Conservation (phyloP, 2,888 invertebrate genomes). For the Molorchus minor region DNA sequence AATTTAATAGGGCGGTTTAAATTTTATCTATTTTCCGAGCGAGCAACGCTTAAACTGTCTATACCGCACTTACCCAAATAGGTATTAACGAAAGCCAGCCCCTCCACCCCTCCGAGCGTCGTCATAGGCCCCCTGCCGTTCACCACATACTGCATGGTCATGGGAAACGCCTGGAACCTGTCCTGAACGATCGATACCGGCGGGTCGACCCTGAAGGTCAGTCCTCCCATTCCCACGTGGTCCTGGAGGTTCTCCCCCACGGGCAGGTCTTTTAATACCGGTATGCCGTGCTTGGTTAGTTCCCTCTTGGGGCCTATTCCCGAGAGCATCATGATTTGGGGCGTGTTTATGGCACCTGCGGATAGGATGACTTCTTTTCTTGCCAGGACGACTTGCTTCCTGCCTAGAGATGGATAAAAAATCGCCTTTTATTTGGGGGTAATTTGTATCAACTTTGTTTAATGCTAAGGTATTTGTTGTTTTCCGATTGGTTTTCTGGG, state of each 20-base stretch:
- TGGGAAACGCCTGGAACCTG: slow-evolving; percentile 69
- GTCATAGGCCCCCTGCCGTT: slow-evolving; percentile 87
- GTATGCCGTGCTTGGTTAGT: slow-evolving; percentile 74
- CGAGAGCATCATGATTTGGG: slow-evolving; percentile 91
- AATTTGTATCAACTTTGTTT: no score
- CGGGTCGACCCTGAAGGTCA: slow-evolving; percentile 80
- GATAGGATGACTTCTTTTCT: slow-evolving; percentile 86
- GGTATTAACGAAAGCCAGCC: slow-evolving; percentile 86
- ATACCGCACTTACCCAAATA: slow-evolving; percentile 67
- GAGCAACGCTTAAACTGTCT: no score
- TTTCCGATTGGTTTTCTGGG: no score
- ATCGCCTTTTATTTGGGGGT: neutral
- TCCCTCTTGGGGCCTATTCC: slow-evolving; percentile 74
- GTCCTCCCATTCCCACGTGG: slow-evolving; percentile 86
- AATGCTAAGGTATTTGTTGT: no score
- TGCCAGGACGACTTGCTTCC: slow-evolving; percentile 75
- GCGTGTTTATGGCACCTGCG: slow-evolving; percentile 91
- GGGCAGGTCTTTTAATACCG: slow-evolving; percentile 76
- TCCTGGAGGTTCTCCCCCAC: slow-evolving; percentile 88
- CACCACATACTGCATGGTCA: slow-evolving; percentile 80
- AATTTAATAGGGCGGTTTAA: no score
- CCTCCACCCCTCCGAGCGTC: slow-evolving; percentile 86
- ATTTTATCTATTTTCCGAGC: no score
- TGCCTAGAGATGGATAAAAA: slow-evolving; percentile 55
- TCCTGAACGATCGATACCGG: slow-evolving; percentile 83